Evolutionary conservation across 2,888 invertebrate species (phyloP).

Genomic region (Epinotia nisella): DNA sequence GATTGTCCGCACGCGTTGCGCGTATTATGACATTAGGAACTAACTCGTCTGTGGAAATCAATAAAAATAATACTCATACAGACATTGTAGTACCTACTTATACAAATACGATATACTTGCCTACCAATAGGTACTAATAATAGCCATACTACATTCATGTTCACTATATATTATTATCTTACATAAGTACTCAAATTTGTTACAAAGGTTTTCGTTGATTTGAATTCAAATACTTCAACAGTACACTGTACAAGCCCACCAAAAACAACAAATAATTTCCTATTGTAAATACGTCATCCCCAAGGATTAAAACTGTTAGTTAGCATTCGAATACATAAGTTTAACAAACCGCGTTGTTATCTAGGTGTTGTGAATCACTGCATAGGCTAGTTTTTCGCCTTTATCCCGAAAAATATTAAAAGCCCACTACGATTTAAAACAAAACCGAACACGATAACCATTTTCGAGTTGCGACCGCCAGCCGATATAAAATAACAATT

Average conservation of each 20-base stretch:
- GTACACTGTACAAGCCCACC: not conserved
- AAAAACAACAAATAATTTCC: not conserved
- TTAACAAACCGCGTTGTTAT: slow-evolving; percentile 1
- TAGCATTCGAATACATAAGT: not conserved
- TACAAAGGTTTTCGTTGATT: no score
- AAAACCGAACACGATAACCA: slow-evolving; percentile 18
- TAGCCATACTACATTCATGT: no score
- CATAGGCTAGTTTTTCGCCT: slow-evolving; percentile 5
- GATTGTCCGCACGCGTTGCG: no score
- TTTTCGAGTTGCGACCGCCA: slow-evolving; percentile 3
- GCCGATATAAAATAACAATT: slow-evolving; percentile 22
- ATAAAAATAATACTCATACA: not conserved
- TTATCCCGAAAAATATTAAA: slow-evolving; percentile 25
- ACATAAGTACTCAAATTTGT: no score
- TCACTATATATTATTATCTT: no score
- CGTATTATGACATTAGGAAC: not conserved
- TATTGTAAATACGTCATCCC: not conserved
- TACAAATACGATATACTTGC: not conserved
- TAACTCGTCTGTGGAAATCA: not conserved
- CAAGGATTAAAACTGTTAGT: not conserved
- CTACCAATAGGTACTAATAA: no score
- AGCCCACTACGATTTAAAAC: slow-evolving; percentile 21
- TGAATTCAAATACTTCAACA: no score
- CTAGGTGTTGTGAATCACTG: slow-evolving; percentile 9
- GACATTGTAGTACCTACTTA: not conserved